Evolutionary conservation across 2,888 invertebrate genomes (phyloP).

Genomic region (Ornithoptera alexandrae): DNA sequence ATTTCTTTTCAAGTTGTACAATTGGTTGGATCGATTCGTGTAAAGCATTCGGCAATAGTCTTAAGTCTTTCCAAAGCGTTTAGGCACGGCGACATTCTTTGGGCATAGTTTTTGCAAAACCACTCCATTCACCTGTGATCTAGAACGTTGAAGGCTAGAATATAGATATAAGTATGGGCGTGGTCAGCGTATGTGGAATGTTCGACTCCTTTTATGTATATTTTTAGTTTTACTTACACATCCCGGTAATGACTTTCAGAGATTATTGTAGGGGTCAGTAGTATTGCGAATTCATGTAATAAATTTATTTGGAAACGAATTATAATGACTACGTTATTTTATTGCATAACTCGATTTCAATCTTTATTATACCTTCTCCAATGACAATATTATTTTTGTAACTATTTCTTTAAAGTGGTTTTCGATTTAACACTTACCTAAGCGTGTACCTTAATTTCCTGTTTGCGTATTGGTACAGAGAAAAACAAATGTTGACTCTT

Average conservation of each 20-base stretch:
- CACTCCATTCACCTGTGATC: conserved; percentile 46
- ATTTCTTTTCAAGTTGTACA: conserved; percentile 3
- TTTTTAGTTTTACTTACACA: conserved; percentile 11
- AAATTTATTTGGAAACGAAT: too few species aligned
- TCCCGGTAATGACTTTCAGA: conserved; percentile 10
- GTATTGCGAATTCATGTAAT: too few species aligned
- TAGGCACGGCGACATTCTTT: conserved; percentile 40
- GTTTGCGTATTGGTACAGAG: too few species aligned
- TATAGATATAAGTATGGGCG: conserved; percentile 27
- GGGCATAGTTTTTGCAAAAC: conserved; percentile 39
- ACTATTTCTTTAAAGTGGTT: too few species aligned
- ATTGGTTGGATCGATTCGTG: conserved; percentile 4
- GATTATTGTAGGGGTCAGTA: not conserved
- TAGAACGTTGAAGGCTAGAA: conserved; percentile 52
- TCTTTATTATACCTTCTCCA: too few species aligned
- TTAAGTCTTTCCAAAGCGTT: conserved; percentile 15
- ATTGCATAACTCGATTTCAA: too few species aligned
- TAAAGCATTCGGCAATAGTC: conserved; percentile 14
- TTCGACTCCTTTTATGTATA: conserved; percentile 27
- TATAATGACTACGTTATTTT: too few species aligned
- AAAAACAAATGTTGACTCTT: too few species aligned
- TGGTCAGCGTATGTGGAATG: conserved; percentile 14
- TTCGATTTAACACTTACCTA: too few species aligned
- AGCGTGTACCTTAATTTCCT: too few species aligned
- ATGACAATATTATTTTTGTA: too few species aligned